Evolutionary conservation across 2,797 vertebrate genomes (phyloP).

Genomic region (Ctenopoma multispine): DNA sequence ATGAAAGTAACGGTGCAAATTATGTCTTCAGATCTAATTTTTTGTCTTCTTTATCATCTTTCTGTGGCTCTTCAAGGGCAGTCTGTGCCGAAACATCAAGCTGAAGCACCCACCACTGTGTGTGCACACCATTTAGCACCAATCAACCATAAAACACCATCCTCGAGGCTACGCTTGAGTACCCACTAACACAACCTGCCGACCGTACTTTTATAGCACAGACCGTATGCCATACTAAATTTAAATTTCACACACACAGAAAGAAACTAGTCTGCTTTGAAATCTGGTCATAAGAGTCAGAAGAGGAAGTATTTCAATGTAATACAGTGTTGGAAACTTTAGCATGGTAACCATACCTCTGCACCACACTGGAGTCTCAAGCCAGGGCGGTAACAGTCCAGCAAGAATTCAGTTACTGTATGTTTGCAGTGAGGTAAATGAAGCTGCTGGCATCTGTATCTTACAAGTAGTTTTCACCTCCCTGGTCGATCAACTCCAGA

Average conservation of each 20-base stretch:
- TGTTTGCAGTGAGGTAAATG: constrained; percentile 42
- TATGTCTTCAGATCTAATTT: constrained; percentile 21
- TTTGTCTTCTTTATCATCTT: constrained; percentile 38
- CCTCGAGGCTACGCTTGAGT: constrained; percentile 55
- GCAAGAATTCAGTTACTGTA: constrained; percentile 26
- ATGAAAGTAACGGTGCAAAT: constrained; percentile 32
- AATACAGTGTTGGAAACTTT: constrained; percentile 50
- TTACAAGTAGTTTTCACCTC: constrained; percentile 49
- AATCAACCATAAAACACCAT: constrained; percentile 74
- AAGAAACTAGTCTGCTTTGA: constrained; percentile 35
- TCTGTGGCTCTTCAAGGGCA: constrained; percentile 36
- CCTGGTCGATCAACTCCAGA: constrained; percentile 41
- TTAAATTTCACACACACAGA: constrained; percentile 44
- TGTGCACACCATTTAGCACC: constrained; percentile 71
- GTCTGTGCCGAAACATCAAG: constrained; percentile 62
- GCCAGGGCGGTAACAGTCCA: constrained; percentile 18
- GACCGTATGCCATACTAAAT: constrained; percentile 52
- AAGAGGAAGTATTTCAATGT: constrained; percentile 56
- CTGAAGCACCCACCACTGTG: constrained; percentile 44
- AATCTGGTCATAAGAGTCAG: constrained; percentile 48
- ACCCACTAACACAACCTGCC: constrained; percentile 47
- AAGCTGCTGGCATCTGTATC: constrained; percentile 37
- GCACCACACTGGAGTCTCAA: constrained; percentile 38
- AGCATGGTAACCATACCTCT: constrained; percentile 35
- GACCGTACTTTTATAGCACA: constrained; percentile 26